A percentile compares a stretch with the other conserved stretches of the same genome.
These are phyloP conservation scores for Mythimna pallens DNA, from an alignment of 2,888 invertebrate species.

Conservation along the genomic window DNA sequence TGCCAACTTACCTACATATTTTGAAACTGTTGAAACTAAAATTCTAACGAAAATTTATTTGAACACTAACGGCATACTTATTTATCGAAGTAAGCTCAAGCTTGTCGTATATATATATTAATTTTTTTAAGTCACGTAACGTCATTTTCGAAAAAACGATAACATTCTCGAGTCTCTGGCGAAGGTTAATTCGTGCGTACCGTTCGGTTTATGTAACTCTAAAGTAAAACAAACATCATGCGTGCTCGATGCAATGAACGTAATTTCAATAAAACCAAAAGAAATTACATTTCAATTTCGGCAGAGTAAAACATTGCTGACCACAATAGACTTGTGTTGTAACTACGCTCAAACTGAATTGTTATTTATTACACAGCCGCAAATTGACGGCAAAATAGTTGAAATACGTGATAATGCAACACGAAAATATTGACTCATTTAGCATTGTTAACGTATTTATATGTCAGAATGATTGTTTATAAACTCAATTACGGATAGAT, in stretches of 20 bases:
- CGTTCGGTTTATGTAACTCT: constrained; percentile 18
- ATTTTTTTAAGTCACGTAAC: neutral
- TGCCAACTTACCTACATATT: neutral
- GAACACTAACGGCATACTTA: constrained; percentile 1
- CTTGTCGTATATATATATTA: too few species aligned
- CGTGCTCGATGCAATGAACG: constrained; percentile 19
- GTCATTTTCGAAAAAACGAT: neutral
- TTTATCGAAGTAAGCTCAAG: neutral
- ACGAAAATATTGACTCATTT: constrained; percentile 32
- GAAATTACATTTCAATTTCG: constrained; percentile 29
- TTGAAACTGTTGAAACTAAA: neutral
- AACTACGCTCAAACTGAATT: constrained; percentile 37
- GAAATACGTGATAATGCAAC: constrained; percentile 33
- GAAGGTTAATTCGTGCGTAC: constrained; percentile 30
- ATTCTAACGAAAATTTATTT: neutral
- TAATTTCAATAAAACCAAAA: constrained; percentile 40
- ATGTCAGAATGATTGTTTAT: constrained; percentile 12
- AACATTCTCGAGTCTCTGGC: neutral
- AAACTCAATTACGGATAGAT: neutral
- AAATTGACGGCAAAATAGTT: constrained; percentile 46
- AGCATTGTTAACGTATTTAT: constrained; percentile 32
- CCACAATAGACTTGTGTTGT: constrained; percentile 45
- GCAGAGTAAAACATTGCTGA: constrained; percentile 31
- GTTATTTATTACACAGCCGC: constrained; percentile 44
- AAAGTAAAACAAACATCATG: constrained; percentile 38